Conservation (phyloP, 2,113 vertebrate genomes). For the Chroicocephalus ridibundus region DNA sequence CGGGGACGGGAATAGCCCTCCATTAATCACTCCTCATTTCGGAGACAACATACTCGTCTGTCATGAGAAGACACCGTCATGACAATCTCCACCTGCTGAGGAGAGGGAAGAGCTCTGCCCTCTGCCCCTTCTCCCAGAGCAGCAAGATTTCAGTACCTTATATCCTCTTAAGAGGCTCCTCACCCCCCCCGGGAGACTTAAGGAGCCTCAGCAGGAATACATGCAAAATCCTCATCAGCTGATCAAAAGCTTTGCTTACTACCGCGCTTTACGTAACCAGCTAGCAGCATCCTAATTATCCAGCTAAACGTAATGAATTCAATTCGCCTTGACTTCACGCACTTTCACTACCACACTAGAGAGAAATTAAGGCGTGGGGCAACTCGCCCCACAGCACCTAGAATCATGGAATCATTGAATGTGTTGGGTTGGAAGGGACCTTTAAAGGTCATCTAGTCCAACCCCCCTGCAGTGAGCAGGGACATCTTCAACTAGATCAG, state of each 20-base stretch:
- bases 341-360: neutral
- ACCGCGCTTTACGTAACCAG: neutral
- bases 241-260: constrained; percentile 55
- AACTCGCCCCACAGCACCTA: neutral
- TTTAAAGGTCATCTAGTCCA: too few species aligned
- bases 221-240: constrained; percentile 30
- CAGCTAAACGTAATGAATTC: neutral
- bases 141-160: neutral
- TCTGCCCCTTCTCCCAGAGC: neutral
- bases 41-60: neutral
- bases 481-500: too few species aligned
- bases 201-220: constrained; percentile 1
- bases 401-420: too few species aligned
- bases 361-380: neutral
- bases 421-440: too few species aligned
- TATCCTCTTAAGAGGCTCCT: constrained; percentile 35
- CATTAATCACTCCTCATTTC: neutral
- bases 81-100: neutral
- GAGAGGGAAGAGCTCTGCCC: neutral
- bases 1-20: neutral
- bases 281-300: constrained; percentile 36
- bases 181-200: neutral
- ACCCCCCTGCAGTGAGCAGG: too few species aligned
- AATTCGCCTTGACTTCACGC: neutral
- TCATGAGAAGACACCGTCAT: neutral